Percentiles rank a stretch among this genome's conserved stretches.
phyloP scores from a whole-genome alignment of 2,797 vertebrate genomes.

The Calcarius lapponicus region DNA sequence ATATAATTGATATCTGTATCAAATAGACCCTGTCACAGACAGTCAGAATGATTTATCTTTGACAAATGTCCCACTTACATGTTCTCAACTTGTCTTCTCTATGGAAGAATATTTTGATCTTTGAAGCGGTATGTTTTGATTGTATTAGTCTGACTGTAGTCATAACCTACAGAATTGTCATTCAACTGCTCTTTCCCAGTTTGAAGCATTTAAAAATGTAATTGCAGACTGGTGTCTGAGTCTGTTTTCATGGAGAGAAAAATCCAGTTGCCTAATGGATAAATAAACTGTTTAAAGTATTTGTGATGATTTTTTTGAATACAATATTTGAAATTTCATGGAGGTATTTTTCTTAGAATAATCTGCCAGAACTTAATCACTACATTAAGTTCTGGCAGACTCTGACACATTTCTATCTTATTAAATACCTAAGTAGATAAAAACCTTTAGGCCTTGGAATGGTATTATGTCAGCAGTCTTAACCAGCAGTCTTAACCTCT shows the following conservation, averaged over 20 bases:
- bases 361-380: background rate
- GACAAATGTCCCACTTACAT: background rate
- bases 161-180: background rate
- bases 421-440: background rate
- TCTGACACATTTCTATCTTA: background rate
- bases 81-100: background rate
- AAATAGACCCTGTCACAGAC: background rate
- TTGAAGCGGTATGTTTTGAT: background rate
- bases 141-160: background rate
- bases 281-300: background rate
- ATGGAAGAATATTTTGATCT: background rate
- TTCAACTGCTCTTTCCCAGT: background rate
- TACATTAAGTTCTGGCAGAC: too few relatives aligned
- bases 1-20: background rate
- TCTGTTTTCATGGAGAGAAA: background rate
- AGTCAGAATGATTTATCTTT: background rate
- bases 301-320: background rate
- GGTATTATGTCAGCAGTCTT: background rate
- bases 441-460: background rate
- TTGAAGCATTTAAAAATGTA: background rate
- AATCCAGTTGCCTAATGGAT: background rate
- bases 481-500: background rate
- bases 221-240: background rate
- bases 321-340: background rate
- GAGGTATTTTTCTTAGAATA: background rate